Conservation (phyloP, 2,113 vertebrate genomes). For the Myxocyprinus asiaticus region DNA sequence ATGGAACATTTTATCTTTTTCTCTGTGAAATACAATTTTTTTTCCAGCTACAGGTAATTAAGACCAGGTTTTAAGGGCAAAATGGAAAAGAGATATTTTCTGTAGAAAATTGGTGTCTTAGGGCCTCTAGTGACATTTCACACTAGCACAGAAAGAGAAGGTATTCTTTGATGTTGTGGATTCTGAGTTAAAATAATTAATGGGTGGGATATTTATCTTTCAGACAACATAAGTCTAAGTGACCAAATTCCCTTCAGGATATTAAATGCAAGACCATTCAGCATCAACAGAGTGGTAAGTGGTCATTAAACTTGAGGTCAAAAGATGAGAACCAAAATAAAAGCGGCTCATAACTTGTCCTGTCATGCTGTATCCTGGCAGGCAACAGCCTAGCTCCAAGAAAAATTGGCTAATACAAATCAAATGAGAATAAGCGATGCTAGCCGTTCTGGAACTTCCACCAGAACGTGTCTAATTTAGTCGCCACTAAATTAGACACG, state of each 20-base stretch:
- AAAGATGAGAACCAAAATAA: constrained; percentile 11
- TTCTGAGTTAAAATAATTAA: not conserved
- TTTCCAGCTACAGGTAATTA: no score
- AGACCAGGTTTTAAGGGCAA: no score
- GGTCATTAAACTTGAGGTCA: constrained; percentile 19
- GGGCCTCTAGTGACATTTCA: not conserved
- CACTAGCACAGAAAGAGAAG: not conserved
- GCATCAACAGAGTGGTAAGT: not conserved
- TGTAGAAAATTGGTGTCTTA: not conserved
- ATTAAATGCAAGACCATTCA: constrained; percentile 12
- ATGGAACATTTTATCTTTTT: not conserved
- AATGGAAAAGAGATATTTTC: not conserved
- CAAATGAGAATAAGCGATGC: not conserved
- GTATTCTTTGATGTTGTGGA: not conserved
- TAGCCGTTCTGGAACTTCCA: no score
- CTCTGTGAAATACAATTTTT: no score
- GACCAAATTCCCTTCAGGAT: constrained; percentile 8
- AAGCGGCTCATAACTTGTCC: not conserved
- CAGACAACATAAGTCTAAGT: constrained; percentile 2
- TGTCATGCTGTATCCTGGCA: not conserved
- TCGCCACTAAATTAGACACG: no score
- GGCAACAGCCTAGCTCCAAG: not conserved
- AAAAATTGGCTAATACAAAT: not conserved
- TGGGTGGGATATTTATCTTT: not conserved
- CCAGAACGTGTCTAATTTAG: no score